Evolutionary conservation across 2,113 vertebrate genomes (phyloP), one percentile per base, ranked within the genome.

Genomic region (Neodon shergylaensis): DNA sequence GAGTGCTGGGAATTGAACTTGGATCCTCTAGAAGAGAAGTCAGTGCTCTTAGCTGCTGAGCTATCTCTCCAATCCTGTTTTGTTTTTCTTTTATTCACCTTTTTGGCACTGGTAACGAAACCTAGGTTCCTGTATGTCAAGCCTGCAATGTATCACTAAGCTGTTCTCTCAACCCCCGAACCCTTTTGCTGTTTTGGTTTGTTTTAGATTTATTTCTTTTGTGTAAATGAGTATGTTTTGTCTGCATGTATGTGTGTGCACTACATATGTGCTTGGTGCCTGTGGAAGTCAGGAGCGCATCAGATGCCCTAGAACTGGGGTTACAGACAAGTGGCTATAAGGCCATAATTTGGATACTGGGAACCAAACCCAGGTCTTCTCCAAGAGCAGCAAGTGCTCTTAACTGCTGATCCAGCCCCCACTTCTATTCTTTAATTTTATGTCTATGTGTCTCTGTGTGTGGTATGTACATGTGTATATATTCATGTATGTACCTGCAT

Each of bases 61-160:
- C 17, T 36, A 72, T 39, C 36, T 72, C 70, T n/a, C 68, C 17
- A 72, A 36, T 17, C 36, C 44, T 95, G 52, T 16, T 54, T 54
- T 54, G 13, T 54, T 90, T 96, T 39, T 36, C 70, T 94, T 94
- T 91, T 88, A 92, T 84, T 93, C 7, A 10, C 28, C 14, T 72
- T 68, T 54, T 54, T 68, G 36, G 36, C 39, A 31, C 63, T 88
- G 65, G 22, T 5, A 33, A 81, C 19, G 10, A 72, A 93, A 63
- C 39, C n/a, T 33, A 72, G 49, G 22, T 33, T 68, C 28, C 12
- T 17, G 7, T 13, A 12, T n/a, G 31, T 31, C 65, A 28, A 73
- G 26, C 4, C 24, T 36, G 26, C 28, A 73, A 14, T 76, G 14
- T 21, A n/a, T n/a, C n/a, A 63, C 31, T 63, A 7, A 74, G 24